A percentile compares a stretch with the other conserved stretches of the same genome.
These are phyloP conservation scores for Anodontia alba DNA, from an alignment of 2,888 invertebrate genomes.

Conservation along the genomic window DNA sequence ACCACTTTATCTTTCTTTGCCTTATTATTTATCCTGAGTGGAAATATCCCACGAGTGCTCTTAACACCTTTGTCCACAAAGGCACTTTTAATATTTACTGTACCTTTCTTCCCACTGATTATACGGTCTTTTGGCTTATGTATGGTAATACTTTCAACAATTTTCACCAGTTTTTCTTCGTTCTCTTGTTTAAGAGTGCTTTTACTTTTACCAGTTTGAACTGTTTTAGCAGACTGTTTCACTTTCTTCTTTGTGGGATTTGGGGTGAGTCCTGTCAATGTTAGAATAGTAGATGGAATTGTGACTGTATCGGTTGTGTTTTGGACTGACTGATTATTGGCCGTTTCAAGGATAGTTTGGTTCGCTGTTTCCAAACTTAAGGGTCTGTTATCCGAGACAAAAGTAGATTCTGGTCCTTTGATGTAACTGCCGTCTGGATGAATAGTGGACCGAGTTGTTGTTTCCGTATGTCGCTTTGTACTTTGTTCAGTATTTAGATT, in stretches of 20 bases:
- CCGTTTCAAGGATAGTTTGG: slow-evolving; percentile 12
- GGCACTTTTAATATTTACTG: neutral
- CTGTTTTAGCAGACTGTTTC: neutral
- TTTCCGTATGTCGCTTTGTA: neutral
- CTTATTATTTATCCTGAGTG: no score
- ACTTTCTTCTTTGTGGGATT: neutral
- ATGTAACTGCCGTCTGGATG: slow-evolving; percentile 29
- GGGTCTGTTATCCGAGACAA: slow-evolving; percentile 24
- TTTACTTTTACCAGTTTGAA: neutral
- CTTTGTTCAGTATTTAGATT: neutral
- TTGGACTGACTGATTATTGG: neutral
- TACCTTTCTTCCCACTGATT: neutral
- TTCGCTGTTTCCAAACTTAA: slow-evolving; percentile 23
- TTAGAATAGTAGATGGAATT: neutral
- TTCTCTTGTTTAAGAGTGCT: neutral
- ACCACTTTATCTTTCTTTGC: no score
- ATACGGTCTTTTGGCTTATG: neutral
- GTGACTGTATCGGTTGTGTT: neutral
- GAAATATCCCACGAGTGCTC: no score
- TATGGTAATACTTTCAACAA: slow-evolving; percentile 12
- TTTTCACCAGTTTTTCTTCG: slow-evolving; percentile 6
- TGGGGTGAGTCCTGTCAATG: neutral
- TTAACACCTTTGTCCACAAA: neutral
- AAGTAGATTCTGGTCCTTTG: slow-evolving; percentile 43
- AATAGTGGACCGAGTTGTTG: neutral